phyloP scores from a whole-genome alignment of 2,888 invertebrate genomes.

The Penaeus monodon region DNA sequence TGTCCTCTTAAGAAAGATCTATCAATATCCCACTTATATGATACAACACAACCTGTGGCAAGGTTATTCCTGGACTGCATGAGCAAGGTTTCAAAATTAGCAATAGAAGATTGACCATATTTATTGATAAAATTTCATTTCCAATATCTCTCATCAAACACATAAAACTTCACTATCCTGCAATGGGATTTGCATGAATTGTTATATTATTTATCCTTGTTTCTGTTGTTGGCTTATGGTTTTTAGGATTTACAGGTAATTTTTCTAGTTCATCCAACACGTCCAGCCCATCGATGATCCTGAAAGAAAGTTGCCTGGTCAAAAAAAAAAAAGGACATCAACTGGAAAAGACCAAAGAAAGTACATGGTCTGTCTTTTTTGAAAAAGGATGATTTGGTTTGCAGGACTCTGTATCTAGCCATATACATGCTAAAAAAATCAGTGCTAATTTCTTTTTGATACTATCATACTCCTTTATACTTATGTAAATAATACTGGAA shows the following conservation, averaged over 20 bases:
- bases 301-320: conserved; percentile 71
- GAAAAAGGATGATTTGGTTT: no score
- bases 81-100: not conserved
- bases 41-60: no score
- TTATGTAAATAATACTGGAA: no score
- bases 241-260: conserved; percentile 92
- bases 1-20: no score
- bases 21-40: no score
- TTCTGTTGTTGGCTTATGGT: conserved; percentile 87
- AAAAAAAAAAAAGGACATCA: not conserved
- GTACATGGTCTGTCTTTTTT: not conserved
- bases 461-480: no score
- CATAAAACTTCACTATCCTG: conserved; percentile 71
- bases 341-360: not conserved
- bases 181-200: conserved; percentile 98
- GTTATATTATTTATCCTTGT: conserved; percentile 89
- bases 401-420: no score
- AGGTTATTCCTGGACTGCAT: no score
- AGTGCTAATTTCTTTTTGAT: no score
- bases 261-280: conserved; percentile 96
- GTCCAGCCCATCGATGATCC: conserved; percentile 97
- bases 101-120: not conserved
- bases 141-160: not conserved
- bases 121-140: not conserved
- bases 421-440: no score